Conservation (phyloP, 1,140 invertebrate species). For the Lordiphosa collinella region DNA sequence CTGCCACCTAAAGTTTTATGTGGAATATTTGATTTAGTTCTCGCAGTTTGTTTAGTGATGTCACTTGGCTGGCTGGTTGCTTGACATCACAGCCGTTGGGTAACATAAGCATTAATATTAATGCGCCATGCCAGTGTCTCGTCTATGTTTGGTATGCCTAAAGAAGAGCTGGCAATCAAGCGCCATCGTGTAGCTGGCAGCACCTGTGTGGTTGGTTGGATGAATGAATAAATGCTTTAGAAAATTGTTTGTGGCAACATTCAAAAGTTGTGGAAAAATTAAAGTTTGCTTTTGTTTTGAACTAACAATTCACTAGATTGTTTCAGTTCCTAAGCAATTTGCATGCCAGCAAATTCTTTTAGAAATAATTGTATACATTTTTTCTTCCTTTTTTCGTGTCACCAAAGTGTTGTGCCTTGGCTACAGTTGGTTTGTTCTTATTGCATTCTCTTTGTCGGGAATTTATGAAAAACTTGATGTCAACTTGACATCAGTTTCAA, state of each 20-base stretch:
- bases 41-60: constrained; percentile 55
- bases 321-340: no score
- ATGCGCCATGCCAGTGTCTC: constrained; percentile 50
- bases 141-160: constrained; percentile 13
- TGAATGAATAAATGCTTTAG: constrained; percentile 1
- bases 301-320: not conserved
- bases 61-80: constrained; percentile 38
- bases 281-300: not conserved
- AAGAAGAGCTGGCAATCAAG: constrained; percentile 45
- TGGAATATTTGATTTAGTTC: constrained; percentile 54
- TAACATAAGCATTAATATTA: constrained; percentile 62
- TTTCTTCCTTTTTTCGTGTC: constrained; percentile 17
- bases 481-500: constrained; percentile 48
- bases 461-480: constrained; percentile 50
- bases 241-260: constrained; percentile 12
- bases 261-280: constrained; percentile 5
- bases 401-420: constrained; percentile 21
- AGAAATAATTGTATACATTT: no score
- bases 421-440: constrained; percentile 10
- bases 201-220: constrained; percentile 35
- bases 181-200: constrained; percentile 43
- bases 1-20: constrained; percentile 22
- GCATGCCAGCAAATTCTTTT: not conserved
- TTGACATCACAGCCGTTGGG: constrained; percentile 12
- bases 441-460: constrained; percentile 10